These are phyloP conservation scores for Sula dactylatra DNA, from an alignment of 2,113 vertebrate species.

Conservation along the genomic window DNA sequence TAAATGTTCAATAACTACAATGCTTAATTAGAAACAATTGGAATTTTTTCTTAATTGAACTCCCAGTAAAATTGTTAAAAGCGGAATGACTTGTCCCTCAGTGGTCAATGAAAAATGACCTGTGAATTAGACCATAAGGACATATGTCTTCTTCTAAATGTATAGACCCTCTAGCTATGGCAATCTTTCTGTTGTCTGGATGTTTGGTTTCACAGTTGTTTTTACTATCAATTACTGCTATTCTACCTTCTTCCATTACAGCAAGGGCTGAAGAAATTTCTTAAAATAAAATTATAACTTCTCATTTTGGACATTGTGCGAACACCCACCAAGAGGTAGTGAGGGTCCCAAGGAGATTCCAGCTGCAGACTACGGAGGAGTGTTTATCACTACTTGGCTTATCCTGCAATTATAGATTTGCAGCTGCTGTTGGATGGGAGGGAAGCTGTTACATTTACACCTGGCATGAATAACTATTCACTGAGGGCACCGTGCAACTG, in stretches of 20 bases:
- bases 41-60: not conserved
- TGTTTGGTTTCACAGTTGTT: not conserved
- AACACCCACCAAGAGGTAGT: not conserved
- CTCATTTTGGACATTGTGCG: not conserved
- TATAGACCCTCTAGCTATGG: not conserved
- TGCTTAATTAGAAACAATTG: not conserved
- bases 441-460: not conserved
- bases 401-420: not conserved
- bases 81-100: not conserved
- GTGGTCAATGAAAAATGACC: not conserved
- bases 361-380: not conserved
- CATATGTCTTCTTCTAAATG: not conserved
- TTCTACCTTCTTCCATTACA: not conserved
- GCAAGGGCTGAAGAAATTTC: not conserved
- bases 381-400: not conserved
- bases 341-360: not conserved
- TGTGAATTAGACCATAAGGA: not conserved
- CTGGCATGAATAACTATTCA: not conserved
- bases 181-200: not conserved
- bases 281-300: not conserved
- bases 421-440: not conserved
- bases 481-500: fast-evolving
- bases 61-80: not conserved
- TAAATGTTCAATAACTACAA: not conserved
- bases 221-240: not conserved